These are phyloP conservation scores for Pagrus major DNA, from an alignment of 2,113 vertebrate genomes.

Conservation along the genomic window DNA sequence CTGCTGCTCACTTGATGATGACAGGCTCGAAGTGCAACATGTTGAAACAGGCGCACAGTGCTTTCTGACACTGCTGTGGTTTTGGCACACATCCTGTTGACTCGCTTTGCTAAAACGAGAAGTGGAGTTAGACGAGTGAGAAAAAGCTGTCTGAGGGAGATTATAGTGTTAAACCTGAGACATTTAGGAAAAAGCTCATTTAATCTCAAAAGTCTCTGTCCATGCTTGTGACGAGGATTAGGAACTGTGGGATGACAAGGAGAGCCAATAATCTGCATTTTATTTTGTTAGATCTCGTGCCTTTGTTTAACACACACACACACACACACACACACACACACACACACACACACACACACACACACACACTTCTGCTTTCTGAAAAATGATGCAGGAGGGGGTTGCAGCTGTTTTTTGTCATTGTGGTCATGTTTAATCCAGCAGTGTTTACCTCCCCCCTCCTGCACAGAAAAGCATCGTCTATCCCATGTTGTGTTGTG, in stretches of 20 bases:
- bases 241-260: neutral
- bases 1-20: conserved; percentile 53
- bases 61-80: conserved; percentile 81
- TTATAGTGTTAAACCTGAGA: conserved; percentile 21
- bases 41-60: conserved; percentile 81
- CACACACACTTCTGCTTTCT: conserved; percentile 10
- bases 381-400: neutral
- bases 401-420: conserved; percentile 33
- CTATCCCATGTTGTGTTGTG: neutral
- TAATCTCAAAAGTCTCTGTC: neutral
- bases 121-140: conserved; percentile 66
- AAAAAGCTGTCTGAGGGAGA: conserved; percentile 37
- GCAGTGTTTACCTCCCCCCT: too few relatives aligned
- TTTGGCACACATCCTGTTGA: conserved; percentile 87
- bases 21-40: conserved; percentile 61
- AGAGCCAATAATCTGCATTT: neutral
- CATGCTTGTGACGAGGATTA: neutral
- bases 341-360: neutral
- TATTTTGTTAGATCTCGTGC: neutral
- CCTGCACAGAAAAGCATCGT: neutral
- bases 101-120: conserved; percentile 83
- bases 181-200: neutral
- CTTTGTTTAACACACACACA: neutral
- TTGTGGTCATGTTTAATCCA: neutral
- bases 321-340: too few relatives aligned